These are phyloP conservation scores for Zoanthus solanderi DNA, from an alignment of 92 coral and sea anemone genomes.

Conservation along the genomic window DNA sequence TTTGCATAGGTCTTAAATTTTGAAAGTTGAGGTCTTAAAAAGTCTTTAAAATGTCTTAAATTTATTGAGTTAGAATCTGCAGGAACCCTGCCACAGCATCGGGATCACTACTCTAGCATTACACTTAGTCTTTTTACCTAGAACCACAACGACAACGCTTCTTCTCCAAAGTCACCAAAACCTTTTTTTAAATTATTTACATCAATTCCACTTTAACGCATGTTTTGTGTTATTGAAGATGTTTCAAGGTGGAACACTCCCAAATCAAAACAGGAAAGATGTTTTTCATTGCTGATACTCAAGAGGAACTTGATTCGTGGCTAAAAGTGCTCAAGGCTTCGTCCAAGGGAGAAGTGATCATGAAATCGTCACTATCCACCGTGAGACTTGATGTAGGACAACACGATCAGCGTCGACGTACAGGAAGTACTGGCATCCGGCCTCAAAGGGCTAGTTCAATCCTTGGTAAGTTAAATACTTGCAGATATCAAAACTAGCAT, in stretches of 20 bases:
- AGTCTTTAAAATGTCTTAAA: too few species aligned
- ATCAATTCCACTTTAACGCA: too few species aligned
- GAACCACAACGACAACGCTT: too few species aligned
- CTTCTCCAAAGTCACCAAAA: too few species aligned
- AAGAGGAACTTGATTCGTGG: slow-evolving; percentile 88
- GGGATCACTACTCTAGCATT: too few species aligned
- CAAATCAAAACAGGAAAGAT: slow-evolving; percentile 70
- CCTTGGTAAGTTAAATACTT: slow-evolving; percentile 2
- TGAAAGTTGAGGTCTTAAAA: too few species aligned
- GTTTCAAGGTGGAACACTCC: slow-evolving; percentile 83
- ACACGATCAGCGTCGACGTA: slow-evolving; percentile 34
- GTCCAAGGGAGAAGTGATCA: slow-evolving; percentile 74
- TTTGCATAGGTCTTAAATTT: too few species aligned
- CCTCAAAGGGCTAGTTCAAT: slow-evolving; percentile 25
- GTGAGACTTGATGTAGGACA: slow-evolving; percentile 36
- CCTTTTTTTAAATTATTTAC: too few species aligned
- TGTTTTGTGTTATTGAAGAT: slow-evolving; percentile 56
- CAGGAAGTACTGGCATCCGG: slow-evolving; percentile 28
- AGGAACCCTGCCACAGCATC: too few species aligned
- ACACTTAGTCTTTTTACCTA: too few species aligned
- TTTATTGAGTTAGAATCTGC: too few species aligned
- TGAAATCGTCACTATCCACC: slow-evolving; percentile 42
- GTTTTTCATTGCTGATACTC: slow-evolving; percentile 77
- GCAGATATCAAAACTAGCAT: neutral
- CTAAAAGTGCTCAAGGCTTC: slow-evolving; percentile 68